Percentiles rank a stretch among this genome's conserved stretches.
Conservation (phyloP, 2,888 invertebrate genomes). For the Heliconius aoede region DNA sequence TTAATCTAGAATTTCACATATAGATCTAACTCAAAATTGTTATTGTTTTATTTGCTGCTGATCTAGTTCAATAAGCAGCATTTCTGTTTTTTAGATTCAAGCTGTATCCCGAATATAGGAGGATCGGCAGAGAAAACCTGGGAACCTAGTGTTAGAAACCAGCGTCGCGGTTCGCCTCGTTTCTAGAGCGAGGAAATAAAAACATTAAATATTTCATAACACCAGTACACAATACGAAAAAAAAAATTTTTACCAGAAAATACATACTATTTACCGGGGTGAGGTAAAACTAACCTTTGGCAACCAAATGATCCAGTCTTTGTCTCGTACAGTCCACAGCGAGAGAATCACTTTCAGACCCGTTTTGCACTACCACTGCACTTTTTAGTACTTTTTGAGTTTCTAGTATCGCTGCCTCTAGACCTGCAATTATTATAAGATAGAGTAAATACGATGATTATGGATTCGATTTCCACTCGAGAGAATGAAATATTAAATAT, state of each 20-base stretch:
- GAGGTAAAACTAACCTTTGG: slow-evolving; percentile 64
- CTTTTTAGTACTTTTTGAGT: slow-evolving; percentile 84
- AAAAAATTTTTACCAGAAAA: too few relatives aligned
- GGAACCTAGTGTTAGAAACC: background rate
- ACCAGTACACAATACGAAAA: too few relatives aligned
- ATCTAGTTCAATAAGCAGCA: too few relatives aligned
- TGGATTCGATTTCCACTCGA: too few relatives aligned
- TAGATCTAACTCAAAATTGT: too few relatives aligned
- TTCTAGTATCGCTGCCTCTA: slow-evolving; percentile 83
- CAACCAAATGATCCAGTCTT: slow-evolving; percentile 67
- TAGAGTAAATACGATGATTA: too few relatives aligned
- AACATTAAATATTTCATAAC: too few relatives aligned
- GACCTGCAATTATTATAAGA: slow-evolving; percentile 56
- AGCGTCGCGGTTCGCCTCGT: too few relatives aligned
- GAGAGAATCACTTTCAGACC: slow-evolving; percentile 54
- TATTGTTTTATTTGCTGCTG: too few relatives aligned
- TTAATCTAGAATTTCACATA: too few relatives aligned
- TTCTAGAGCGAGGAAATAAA: too few relatives aligned
- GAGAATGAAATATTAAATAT: too few relatives aligned
- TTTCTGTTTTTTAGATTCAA: background rate
- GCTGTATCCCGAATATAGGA: background rate
- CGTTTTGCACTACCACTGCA: slow-evolving; percentile 62
- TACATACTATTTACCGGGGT: background rate
- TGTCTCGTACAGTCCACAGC: slow-evolving; percentile 54
- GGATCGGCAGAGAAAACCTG: background rate